Evolutionary conservation across 2,113 vertebrate genomes (phyloP).

Genomic region (Ptyas mucosa): DNA sequence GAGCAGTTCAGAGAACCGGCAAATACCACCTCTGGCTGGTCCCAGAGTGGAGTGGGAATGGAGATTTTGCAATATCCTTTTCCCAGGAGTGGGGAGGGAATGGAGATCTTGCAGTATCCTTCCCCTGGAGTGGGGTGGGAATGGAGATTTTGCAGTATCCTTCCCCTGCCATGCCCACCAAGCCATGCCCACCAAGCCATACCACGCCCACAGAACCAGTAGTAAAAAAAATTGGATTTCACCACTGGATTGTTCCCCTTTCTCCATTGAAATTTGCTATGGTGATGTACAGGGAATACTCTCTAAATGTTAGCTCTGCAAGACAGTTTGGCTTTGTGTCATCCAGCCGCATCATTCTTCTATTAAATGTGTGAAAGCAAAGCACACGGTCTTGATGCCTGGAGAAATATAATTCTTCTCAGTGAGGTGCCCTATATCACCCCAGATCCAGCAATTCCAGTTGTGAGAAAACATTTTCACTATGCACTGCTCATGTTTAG

Average conservation of each 20-base stretch:
- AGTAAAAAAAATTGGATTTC: too few relatives aligned
- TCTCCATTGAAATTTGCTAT: neutral
- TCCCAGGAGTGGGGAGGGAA: too few relatives aligned
- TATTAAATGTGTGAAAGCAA: neutral
- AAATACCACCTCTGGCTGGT: too few relatives aligned
- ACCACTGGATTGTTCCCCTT: neutral
- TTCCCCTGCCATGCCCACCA: too few relatives aligned
- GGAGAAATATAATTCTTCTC: neutral
- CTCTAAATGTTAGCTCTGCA: neutral
- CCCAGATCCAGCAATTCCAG: neutral
- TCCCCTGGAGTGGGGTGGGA: too few relatives aligned
- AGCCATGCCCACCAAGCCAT: too few relatives aligned
- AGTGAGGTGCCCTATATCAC: neutral
- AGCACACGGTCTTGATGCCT: neutral
- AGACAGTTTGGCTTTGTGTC: neutral
- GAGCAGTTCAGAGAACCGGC: too few relatives aligned
- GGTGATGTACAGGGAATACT: neutral
- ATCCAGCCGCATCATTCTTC: neutral
- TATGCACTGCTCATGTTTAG: neutral
- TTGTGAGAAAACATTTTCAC: neutral
- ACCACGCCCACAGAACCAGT: too few relatives aligned
- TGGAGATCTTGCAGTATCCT: too few relatives aligned
- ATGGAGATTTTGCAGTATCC: too few relatives aligned
- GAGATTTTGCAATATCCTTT: too few relatives aligned
- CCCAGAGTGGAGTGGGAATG: too few relatives aligned